Evolutionary conservation across 35 echinoderm and acorn worm genomes (phyloP), one percentile per base, ranked within the genome.

Genomic region (Hemicentrotus pulcherrimus): DNA sequence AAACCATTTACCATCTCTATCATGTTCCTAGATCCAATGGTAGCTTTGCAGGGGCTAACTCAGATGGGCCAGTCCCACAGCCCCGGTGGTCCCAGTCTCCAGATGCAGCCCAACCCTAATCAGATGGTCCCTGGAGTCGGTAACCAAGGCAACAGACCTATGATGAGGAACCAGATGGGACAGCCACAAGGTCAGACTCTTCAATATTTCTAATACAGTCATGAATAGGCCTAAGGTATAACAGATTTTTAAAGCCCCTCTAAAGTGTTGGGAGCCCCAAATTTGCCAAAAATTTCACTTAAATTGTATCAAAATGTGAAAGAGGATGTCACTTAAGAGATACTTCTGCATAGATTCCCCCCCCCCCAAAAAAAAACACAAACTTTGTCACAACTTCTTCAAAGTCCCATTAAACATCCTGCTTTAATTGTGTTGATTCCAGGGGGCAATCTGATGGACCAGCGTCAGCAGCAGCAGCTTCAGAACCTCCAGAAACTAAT

Each of bases 1-100:
- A 10, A 55, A 55, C 15, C 50, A 55, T 55, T 55, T 41, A 41
- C 35, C 35, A 41, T 3, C 35, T 41, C 35, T 41, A 41, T 3
- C 35, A n/a, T 78, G 5, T 78, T 78, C 24, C 15, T 86, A 95
- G 95, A 95, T 95, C 95, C 95, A 22, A 95, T 95, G 95, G 95
- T 91, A 91, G 95, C 95, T 16, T 88, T 95, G 30, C 95, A 95
- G 52, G 95, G 95, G 19, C 88, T 95, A 52, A 92, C 95, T 10
- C 59, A 61, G 5, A 95, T 95, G 91, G 59, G 91, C 48, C 91
- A 93, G 91, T 31, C 91, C 46, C 91, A 93, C 6, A 93, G 46
- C 31, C 32, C 88, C 2, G 31, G 94, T 31, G 50, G 65, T 28
- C 85, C 94, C 30, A 47, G 86, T 88, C 87, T 91, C 4, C 95